These are phyloP conservation scores for Lordiphosa clarofinis DNA, from an alignment of 1,140 invertebrate genomes.

Conservation along the genomic window DNA sequence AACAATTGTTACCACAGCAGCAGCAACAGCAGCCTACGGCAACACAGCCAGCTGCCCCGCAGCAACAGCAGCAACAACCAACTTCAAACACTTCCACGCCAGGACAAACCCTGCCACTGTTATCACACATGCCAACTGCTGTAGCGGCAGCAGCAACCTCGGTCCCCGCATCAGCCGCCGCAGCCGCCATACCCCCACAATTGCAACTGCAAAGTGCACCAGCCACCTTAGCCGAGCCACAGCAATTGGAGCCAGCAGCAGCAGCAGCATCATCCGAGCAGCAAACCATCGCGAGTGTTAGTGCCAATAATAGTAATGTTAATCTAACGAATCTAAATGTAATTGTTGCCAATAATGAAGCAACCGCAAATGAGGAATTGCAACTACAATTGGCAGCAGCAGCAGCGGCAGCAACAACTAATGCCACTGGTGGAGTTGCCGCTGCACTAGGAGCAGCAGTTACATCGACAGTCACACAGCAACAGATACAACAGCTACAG, in stretches of 20 bases:
- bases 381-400: constrained; percentile 39
- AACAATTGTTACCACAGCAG: constrained; percentile 39
- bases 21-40: constrained; percentile 25
- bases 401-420: constrained; percentile 21
- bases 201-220: constrained; percentile 59
- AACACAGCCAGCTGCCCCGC: constrained; percentile 34
- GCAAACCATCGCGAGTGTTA: constrained; percentile 69
- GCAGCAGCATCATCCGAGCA: constrained; percentile 49
- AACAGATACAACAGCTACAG: constrained; percentile 67
- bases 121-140: constrained; percentile 58
- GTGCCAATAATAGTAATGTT: constrained; percentile 69
- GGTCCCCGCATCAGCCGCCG: constrained; percentile 17
- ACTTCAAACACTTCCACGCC: constrained; percentile 53
- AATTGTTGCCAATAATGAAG: constrained; percentile 14
- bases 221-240: constrained; percentile 67
- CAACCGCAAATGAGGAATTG: constrained; percentile 36
- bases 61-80: constrained; percentile 33
- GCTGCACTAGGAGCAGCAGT: constrained; percentile 26
- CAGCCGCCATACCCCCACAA: constrained; percentile 10
- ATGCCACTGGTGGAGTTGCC: constrained; percentile 6
- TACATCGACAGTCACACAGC: constrained; percentile 52
- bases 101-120: constrained; percentile 69
- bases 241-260: constrained; percentile 43
- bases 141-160: constrained; percentile 19
- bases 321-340: constrained; percentile 55